These are phyloP conservation scores for Lipophrys pholis DNA, from an alignment of 2,113 vertebrate species.

Conservation along the genomic window DNA sequence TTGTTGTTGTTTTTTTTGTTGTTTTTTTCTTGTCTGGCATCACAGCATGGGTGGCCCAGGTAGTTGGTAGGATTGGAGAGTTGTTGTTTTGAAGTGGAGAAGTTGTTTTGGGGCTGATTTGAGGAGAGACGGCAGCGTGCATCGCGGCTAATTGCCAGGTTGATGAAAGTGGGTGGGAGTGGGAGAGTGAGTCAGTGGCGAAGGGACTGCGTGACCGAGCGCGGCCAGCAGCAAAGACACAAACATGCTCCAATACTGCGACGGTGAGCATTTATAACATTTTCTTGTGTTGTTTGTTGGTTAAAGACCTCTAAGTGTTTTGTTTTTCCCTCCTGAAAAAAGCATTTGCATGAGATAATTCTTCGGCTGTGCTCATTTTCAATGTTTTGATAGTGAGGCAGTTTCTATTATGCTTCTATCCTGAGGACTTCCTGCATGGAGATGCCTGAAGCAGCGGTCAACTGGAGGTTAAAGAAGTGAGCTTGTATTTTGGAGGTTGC, in stretches of 20 bases:
- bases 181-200: slow-evolving; percentile 20
- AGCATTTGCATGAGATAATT: no score
- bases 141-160: slow-evolving; percentile 44
- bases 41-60: background rate
- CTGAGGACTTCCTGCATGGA: no score
- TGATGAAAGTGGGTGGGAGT: slow-evolving; percentile 50
- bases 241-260: slow-evolving; percentile 21
- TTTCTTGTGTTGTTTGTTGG: background rate
- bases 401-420: no score
- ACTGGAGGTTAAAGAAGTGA: no score
- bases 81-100: background rate
- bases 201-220: slow-evolving; percentile 40
- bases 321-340: background rate
- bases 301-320: background rate
- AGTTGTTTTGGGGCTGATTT: slow-evolving; percentile 1
- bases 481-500: no score
- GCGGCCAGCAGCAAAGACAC: slow-evolving; percentile 28
- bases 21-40: background rate
- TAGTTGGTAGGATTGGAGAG: background rate
- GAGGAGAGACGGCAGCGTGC: slow-evolving; percentile 18
- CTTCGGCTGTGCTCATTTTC: no score
- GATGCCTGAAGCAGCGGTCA: no score
- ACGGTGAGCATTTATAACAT: background rate
- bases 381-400: background rate
- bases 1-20: background rate